Evolutionary conservation across 2,888 invertebrate species (phyloP).

Genomic region (Mythimna albipuncta): DNA sequence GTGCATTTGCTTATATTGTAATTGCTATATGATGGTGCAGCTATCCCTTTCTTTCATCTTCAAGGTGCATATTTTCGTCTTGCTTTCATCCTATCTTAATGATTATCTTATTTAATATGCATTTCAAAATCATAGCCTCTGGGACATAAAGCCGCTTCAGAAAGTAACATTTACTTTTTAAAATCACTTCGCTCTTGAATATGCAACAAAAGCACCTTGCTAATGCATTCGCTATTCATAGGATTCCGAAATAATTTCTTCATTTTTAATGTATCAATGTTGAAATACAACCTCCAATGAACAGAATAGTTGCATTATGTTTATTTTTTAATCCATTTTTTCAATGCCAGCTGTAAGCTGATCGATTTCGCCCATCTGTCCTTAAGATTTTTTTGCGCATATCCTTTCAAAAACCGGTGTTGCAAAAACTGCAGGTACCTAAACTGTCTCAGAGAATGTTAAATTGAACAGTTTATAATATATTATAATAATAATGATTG

Average conservation of each 20-base stretch:
- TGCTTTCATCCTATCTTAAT: neutral
- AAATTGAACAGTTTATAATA: constrained; percentile 10
- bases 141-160: neutral
- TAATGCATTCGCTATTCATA: constrained; percentile 2
- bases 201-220: neutral
- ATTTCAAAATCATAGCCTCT: neutral
- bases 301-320: constrained; percentile 16
- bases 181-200: neutral
- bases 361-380: constrained; percentile 36
- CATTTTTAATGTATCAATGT: constrained; percentile 25
- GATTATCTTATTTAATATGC: neutral
- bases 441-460: constrained; percentile 8
- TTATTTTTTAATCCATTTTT: constrained; percentile 12
- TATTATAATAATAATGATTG: neutral
- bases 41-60: no score
- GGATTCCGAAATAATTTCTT: constrained; percentile 19
- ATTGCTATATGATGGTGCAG: no score
- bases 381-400: constrained; percentile 28
- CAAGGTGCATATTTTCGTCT: no score
- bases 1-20: no score
- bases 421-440: constrained; percentile 38
- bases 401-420: constrained; percentile 43
- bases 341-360: constrained; percentile 44
- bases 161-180: neutral
- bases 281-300: constrained; percentile 26